phyloP scores from a whole-genome alignment of 1,140 invertebrate species.

The Himalopsyche phryganea region DNA sequence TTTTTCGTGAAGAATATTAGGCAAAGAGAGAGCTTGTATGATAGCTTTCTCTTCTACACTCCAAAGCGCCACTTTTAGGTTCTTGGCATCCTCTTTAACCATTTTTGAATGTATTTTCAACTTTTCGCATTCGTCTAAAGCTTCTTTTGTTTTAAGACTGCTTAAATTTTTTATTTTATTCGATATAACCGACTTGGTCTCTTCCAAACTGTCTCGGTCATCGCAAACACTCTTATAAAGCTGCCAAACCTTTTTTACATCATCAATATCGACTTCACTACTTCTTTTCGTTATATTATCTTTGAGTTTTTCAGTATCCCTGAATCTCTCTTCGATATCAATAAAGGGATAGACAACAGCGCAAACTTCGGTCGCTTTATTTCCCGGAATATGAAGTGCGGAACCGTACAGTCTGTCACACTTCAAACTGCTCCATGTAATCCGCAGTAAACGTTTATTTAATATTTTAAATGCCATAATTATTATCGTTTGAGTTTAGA shows the following conservation, averaged over 20 bases:
- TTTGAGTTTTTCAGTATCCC: slow-evolving; percentile 46
- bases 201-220: slow-evolving; percentile 45
- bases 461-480: slow-evolving; percentile 3
- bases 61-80: slow-evolving; percentile 55
- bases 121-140: slow-evolving; percentile 47
- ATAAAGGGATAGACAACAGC: slow-evolving; percentile 58
- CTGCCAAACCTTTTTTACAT: slow-evolving; percentile 52
- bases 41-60: slow-evolving; percentile 60
- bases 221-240: slow-evolving; percentile 46
- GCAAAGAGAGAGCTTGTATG: slow-evolving; percentile 57
- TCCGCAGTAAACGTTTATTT: background rate
- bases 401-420: slow-evolving; percentile 40
- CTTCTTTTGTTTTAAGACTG: slow-evolving; percentile 39
- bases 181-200: slow-evolving; percentile 41
- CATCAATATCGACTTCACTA: slow-evolving; percentile 43
- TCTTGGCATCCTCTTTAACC: slow-evolving; percentile 59
- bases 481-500: too few relatives aligned
- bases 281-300: slow-evolving; percentile 47
- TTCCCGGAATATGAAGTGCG: slow-evolving; percentile 60
- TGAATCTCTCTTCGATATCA: slow-evolving; percentile 55
- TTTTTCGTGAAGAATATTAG: slow-evolving; percentile 60
- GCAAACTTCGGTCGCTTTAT: slow-evolving; percentile 58
- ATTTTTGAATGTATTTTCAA: slow-evolving; percentile 52
- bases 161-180: slow-evolving; percentile 39
- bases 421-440: background rate